phyloP scores from a whole-genome alignment of 2,797 vertebrate species.

The Leptoclinus maculatus region DNA sequence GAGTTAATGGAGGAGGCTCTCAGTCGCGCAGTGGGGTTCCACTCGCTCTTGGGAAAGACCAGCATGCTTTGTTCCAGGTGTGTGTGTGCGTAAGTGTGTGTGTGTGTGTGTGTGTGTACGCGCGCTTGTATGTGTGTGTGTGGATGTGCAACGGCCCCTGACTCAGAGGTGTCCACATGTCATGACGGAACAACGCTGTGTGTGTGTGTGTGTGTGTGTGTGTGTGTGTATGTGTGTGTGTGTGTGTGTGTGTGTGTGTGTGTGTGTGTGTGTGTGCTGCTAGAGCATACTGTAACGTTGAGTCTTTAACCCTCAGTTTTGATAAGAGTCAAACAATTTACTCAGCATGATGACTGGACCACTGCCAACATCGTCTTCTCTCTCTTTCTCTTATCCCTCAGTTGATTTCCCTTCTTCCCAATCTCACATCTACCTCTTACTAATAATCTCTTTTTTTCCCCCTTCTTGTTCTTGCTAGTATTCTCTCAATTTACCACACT shows the following conservation, averaged over 20 bases:
- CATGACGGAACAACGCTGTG: conserved; percentile 47
- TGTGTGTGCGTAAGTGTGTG: conserved; percentile 29
- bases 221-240: conserved; percentile 9
- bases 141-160: conserved; percentile 36
- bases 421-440: not conserved
- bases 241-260: conserved; percentile 17
- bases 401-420: not conserved
- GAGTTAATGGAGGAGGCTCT: conserved; percentile 73
- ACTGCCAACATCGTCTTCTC: conserved; percentile 32
- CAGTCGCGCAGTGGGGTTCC: conserved; percentile 58
- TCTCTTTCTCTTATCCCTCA: not conserved
- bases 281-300: conserved; percentile 10
- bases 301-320: conserved; percentile 69
- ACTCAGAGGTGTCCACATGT: conserved; percentile 56
- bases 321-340: conserved; percentile 69
- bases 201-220: conserved; percentile 2
- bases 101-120: conserved; percentile 34
- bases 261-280: conserved; percentile 9
- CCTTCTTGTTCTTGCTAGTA: conserved; percentile 26
- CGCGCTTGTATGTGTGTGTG: conserved; percentile 16
- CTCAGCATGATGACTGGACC: conserved; percentile 47
- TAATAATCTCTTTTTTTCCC: conserved; percentile 20
- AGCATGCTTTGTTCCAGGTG: conserved; percentile 67
- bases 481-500: conserved; percentile 20
- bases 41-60: conserved; percentile 54